Percentiles rank a stretch among this genome's conserved stretches.
Evolutionary conservation across 2,113 vertebrate genomes (phyloP).

Genomic region (Piliocolobus tephrosceles): DNA sequence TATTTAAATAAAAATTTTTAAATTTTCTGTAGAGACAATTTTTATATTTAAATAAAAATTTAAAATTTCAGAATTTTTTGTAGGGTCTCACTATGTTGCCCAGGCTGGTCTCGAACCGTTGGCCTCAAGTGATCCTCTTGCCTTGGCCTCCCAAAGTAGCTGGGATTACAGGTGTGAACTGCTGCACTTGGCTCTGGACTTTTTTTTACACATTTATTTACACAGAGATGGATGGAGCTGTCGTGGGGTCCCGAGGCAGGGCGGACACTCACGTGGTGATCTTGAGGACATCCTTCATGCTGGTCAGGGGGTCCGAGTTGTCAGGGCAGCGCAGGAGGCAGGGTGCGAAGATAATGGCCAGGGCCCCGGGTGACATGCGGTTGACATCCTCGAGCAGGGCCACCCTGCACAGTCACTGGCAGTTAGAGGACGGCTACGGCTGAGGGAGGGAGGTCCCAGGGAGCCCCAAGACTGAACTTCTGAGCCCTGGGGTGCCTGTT

Average conservation of each 20-base stretch:
- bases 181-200: neutral
- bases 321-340: slow-evolving; percentile 96
- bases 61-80: too few relatives aligned
- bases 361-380: slow-evolving; percentile 95
- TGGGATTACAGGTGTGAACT: neutral
- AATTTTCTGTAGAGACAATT: too few relatives aligned
- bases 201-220: neutral
- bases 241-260: neutral
- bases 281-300: slow-evolving; percentile 98
- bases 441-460: neutral
- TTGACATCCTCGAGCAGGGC: slow-evolving; percentile 94
- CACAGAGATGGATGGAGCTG: neutral
- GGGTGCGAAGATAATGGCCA: slow-evolving; percentile 97
- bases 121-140: neutral
- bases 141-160: neutral
- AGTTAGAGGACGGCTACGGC: neutral
- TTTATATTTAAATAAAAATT: too few relatives aligned
- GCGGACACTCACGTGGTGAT: slow-evolving; percentile 91
- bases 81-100: neutral
- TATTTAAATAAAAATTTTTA: too few relatives aligned
- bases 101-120: neutral
- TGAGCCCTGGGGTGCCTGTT: neutral
- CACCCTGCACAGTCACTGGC: slow-evolving; percentile 85
- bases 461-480: neutral
- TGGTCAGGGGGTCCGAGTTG: slow-evolving; percentile 93